A percentile compares a stretch with the other conserved stretches of the same genome.
Evolutionary conservation across 1,140 invertebrate genomes (phyloP).

Genomic region (Hesperophylax magnus): DNA sequence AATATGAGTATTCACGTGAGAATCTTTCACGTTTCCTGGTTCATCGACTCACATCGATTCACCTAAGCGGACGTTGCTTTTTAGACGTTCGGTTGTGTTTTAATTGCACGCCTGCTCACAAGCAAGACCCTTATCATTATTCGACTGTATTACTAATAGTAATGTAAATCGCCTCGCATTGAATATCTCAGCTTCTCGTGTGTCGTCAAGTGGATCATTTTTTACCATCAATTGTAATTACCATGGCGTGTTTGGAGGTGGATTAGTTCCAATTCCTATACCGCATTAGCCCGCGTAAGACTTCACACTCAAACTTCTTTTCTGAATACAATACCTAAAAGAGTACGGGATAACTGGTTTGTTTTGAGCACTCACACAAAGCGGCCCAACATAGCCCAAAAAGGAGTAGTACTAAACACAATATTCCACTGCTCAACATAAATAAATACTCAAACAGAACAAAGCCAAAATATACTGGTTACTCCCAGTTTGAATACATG

Average conservation of each 20-base stretch:
- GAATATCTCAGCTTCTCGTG: neutral
- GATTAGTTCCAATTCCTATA: neutral
- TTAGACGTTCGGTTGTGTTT: neutral
- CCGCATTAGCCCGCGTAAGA: too few species aligned
- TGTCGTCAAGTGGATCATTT: neutral
- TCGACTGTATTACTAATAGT: neutral
- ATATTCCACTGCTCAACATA: too few species aligned
- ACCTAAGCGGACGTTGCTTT: neutral
- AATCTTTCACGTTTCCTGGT: conserved; percentile 15
- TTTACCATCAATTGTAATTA: neutral
- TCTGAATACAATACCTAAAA: too few species aligned
- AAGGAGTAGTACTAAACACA: too few species aligned
- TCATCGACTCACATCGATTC: conserved; percentile 6
- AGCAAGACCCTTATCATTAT: neutral
- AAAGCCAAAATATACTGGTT: too few species aligned
- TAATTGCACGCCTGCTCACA: conserved; percentile 6
- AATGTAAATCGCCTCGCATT: neutral
- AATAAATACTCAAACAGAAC: too few species aligned
- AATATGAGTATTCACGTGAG: neutral
- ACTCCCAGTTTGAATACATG: too few species aligned
- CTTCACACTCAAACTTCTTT: too few species aligned
- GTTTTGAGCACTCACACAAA: too few species aligned
- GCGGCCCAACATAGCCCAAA: too few species aligned
- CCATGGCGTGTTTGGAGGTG: neutral
- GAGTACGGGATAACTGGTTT: too few species aligned